A percentile compares a stretch with the other conserved stretches of the same genome.
These are phyloP conservation scores for Loripinus fragilis DNA, from an alignment of 2,888 invertebrate species.

Conservation along the genomic window DNA sequence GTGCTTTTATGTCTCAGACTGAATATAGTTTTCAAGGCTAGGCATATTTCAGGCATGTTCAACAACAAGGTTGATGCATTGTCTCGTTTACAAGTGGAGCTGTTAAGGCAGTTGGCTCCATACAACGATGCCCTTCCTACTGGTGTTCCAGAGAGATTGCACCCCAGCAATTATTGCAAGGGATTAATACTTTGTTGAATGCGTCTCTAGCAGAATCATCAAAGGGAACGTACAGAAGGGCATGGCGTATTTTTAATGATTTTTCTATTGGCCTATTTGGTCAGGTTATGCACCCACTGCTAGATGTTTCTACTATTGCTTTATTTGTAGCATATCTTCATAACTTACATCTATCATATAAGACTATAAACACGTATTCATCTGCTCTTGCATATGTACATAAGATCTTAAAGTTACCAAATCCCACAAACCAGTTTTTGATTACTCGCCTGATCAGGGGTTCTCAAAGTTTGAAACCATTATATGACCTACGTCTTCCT, in stretches of 20 bases:
- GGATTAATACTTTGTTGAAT: no score
- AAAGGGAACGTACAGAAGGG: not conserved
- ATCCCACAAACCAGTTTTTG: not conserved
- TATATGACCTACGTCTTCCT: not conserved
- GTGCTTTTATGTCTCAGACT: conserved; percentile 31
- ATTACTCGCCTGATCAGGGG: not conserved
- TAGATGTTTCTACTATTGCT: not conserved
- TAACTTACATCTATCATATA: not conserved
- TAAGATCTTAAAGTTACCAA: not conserved
- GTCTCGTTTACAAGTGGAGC: not conserved
- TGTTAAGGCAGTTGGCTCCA: not conserved
- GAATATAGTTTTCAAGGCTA: conserved; percentile 39
- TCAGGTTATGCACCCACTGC: not conserved
- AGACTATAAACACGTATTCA: not conserved
- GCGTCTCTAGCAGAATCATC: not conserved
- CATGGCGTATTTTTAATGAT: not conserved
- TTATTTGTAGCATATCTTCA: not conserved
- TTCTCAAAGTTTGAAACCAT: not conserved
- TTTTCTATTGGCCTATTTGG: not conserved
- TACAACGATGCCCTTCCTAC: not conserved
- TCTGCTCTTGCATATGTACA: not conserved
- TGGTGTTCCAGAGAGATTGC: not conserved
- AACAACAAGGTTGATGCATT: conserved; percentile 15
- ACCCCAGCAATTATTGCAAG: not conserved
- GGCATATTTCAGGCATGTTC: conserved; percentile 24